Base-by-base conservation (phyloP, 2,797 vertebrate species). In the Parotocinclus haroldoi region DNA sequence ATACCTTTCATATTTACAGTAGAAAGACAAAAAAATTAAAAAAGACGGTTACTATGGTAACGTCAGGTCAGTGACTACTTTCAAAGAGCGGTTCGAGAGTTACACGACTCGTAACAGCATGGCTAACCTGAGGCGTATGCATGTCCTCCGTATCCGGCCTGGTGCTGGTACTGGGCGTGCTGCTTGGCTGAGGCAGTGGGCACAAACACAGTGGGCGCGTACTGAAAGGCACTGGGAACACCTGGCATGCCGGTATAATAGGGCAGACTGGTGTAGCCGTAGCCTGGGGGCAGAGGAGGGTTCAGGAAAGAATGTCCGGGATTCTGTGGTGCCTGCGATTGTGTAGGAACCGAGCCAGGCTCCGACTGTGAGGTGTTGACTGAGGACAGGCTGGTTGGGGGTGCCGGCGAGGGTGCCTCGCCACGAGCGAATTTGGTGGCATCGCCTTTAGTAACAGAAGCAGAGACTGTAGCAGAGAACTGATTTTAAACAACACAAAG, bases 231-330 rank as follows among this genome's bases (percentile, higher is more conserved):
- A 74, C 93, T 94, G 78, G 95, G 96, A 77, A 99, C 89, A 0
- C 94, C 94, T 0, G 94, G 93, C 79, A 96, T 46, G 4, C 95
- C 92, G 7, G 96, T 84, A 0, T 98, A 99, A 73, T 99, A 98
- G 12, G 96, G 94, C 74, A 98, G 82, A 68, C 96, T 95, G 0
- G 96, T 93, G 86, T 98, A 99, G 85, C 96, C 96, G 39, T 98
- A 99, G 58, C 96, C 96, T 0, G 96, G 96, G 0, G 96, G 96
- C 78, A 99, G 87, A 1, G 94, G 88, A 0, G 96, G 93, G 75
- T 95, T 98, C 59, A 98, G 88, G 86, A 97, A 99, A 68, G 95
- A 93, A 85, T 98, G 96, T 0, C 1, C 91, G 79, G 78, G 95
- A 82, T 85, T 88, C 69, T 87, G 86, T 56, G 85, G 89, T 0